Base-by-base conservation (phyloP, 2,113 vertebrate species). In the Siniperca chuatsi region DNA sequence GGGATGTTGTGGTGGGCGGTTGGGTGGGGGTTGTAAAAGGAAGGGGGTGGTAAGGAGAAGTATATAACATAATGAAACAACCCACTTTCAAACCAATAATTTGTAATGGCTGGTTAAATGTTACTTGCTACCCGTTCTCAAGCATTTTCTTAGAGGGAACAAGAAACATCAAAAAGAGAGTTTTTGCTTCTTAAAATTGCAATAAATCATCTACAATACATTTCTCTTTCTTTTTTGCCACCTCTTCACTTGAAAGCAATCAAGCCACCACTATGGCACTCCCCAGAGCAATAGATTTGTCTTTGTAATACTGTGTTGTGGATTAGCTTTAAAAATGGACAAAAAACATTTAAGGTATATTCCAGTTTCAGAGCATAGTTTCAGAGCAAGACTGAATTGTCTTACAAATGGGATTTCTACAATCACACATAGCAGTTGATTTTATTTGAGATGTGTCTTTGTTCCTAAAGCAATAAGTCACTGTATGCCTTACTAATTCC, bases 31-130 rank as follows among this genome's bases (percentile, higher is more conserved):
- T n/a, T 33, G 35, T 16, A 11, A 52, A 52, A 20, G 50, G 16
- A 52, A 6, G 20, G 69, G 29, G 64, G 6, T 61, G 52, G 67
- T 44, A 46, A 46, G n/a, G 4, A 78, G 33, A 73, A 62, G 44
- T 42, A 69, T 86, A 65, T 55, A 79, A 69, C 21, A 55, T 85
- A 90, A 92, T 82, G 75, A 68, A 87, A 67, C 82, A 81, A 76
- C 79, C 79, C 71, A 69, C 66, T 81, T 89, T 88, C 70, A 89
- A 69, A 77, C 75, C 67, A 68, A 66, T 89, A 48, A 75, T 83
- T 89, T 87, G 64, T 91, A 91, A 94, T 86, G 83, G 64, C 37
- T 50, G 16, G 66, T 86, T 88, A 80, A 93, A 90, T 86, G 67
- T 83, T 80, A 61, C 57, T 40, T 40, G 54, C 79, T 70, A 55